Evolutionary conservation across 2,113 vertebrate genomes (phyloP), one percentile per base, ranked within the genome.

Genomic region (Triplophysa tibetana): DNA sequence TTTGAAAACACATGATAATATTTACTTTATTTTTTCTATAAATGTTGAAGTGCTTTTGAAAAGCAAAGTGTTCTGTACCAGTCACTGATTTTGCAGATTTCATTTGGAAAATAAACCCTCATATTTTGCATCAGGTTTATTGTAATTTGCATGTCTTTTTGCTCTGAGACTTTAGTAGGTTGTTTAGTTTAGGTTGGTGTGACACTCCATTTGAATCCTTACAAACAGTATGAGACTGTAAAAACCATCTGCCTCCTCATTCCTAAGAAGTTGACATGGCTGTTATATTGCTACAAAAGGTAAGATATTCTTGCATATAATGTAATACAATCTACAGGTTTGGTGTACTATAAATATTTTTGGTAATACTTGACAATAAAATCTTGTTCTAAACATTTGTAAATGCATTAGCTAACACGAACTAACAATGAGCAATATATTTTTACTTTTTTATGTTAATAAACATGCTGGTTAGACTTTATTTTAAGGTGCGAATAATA

Each of bases 131-230:
- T 13, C 2, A 24, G 29, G 16, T 72, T 2, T 58, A 8, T 43
- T 60, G 38, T 60, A n/a, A 33, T 60, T 74, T 74, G 54, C 54
- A 74, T 74, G 33, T 24, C 24, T 3, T 74, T 60, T 33, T 33
- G 29, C 60, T 60, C 29, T 74, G 12, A 9, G 29, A 41, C 11
- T 29, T 79, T 64, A 43, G 58, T 60, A 60, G n/a, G n/a, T n/a
- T n/a, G n/a, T n/a, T n/a, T n/a, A n/a, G n/a, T 74, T 23, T 23
- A 74, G 54, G 23, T 74, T 74, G 19, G 8, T 16, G 1, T 7
- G n/a, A 24, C 24, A n/a, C 8, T 2, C 54, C 23, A 60, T 23
- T 43, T 43, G 21, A 72, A 58, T 58, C 10, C 69, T 56, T 11
- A 72, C 69, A 14, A 33, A 65, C 63, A 65, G 33, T 29, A 72